Base-by-base conservation (phyloP, 2,888 invertebrate genomes). In the Perizoma flavofasciatum region DNA sequence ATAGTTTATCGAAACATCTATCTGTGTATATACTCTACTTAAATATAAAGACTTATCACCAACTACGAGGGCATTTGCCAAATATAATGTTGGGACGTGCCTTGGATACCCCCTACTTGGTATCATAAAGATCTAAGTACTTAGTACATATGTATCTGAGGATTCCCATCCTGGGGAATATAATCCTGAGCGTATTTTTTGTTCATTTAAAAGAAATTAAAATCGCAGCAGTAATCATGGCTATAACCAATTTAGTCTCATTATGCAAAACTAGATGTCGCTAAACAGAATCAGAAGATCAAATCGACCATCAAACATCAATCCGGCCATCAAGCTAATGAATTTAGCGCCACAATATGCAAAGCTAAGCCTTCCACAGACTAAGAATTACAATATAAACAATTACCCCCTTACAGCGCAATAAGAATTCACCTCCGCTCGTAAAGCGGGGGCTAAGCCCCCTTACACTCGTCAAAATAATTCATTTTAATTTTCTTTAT, bases 401-500 rank as follows among this genome's bases (percentile, higher is more conserved):
- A 89, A 91, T 91, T 89, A 88, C 85, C 72, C 3, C 65, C 72
- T 83, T 78, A 85, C 74, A 66, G 81, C 74, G 62, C 74, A 68
- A 85, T 89, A 88, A 88, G 88, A 84, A 82, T 88, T 81, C 86
- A 81, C 82, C 86, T 82, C 69, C 70, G 67, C 76, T 58, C 62
- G 61, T 67, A 69, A 69, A 73, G 73, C 77, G 78, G 79, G 76
- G 79, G 77, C 73, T 78, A 72, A 76, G 4, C 64, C 82, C 82
- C 83, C 81, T 77, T 77, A 80, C 80, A 83, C 89, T 91, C 92
- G 92, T 91, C 92, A 92, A 91, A 92, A 92, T 92, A 92, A 92
- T 91, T 92, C 92, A 92, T 92, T 92, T 91, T 92, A 91, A 92
- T 92, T 92, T 91, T 90, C 90, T 91, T 91, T 92, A 92, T 89